phyloP scores from a whole-genome alignment of 2,797 vertebrate species.

The Prionace glauca region DNA sequence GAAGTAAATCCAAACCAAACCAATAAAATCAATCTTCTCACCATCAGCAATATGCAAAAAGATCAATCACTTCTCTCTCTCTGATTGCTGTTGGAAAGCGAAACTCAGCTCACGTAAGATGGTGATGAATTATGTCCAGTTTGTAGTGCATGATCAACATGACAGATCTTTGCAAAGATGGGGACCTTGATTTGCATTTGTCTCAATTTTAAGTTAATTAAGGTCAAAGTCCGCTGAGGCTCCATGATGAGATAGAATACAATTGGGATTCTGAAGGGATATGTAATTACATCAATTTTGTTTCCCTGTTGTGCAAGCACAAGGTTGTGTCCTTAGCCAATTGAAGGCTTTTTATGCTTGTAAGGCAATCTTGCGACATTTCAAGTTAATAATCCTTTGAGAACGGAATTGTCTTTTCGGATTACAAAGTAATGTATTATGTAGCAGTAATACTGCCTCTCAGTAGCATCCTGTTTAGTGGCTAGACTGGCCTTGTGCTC shows the following conservation, averaged over 20 bases:
- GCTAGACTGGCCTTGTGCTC: not conserved
- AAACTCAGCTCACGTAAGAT: not conserved
- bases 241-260: not conserved
- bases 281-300: not conserved
- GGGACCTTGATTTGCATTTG: not conserved
- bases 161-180: not conserved
- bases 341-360: not conserved
- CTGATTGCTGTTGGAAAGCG: not conserved
- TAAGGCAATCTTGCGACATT: not conserved
- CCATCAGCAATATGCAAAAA: not conserved
- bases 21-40: slow-evolving; percentile 3
- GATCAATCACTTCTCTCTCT: not conserved
- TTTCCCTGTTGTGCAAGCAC: not conserved
- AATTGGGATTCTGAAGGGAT: not conserved
- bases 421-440: not conserved
- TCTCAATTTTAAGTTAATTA: not conserved
- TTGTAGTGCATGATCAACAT: not conserved
- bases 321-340: not conserved
- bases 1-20: not conserved
- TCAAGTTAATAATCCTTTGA: not conserved
- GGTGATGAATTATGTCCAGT: not conserved
- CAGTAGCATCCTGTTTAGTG: not conserved
- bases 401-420: not conserved
- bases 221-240: not conserved
- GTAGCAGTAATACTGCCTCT: not conserved